phyloP scores from a whole-genome alignment of 2,797 vertebrate species.

The Geotrypetes seraphini region DNA sequence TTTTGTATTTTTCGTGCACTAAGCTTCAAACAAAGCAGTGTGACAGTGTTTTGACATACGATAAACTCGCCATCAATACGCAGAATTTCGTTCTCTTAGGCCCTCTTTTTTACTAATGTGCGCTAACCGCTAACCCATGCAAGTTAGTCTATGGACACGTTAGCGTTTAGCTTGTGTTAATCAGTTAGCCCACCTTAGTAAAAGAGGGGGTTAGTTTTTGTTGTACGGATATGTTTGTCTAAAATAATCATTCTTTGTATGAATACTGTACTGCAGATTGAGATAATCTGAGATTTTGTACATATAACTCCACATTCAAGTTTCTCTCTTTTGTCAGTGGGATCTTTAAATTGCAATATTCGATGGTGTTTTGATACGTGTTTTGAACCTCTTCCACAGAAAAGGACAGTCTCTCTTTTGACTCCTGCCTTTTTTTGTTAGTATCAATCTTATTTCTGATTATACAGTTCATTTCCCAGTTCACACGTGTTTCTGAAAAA shows the following conservation, averaged over 20 bases:
- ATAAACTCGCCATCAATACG: slow-evolving; percentile 11
- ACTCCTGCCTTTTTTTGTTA: not conserved
- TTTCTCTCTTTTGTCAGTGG: slow-evolving; percentile 25
- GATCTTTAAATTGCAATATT: slow-evolving; percentile 19
- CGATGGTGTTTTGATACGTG: slow-evolving; percentile 8
- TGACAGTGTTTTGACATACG: slow-evolving; percentile 20
- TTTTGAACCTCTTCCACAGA: slow-evolving; percentile 19
- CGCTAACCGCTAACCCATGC: too few relatives aligned
- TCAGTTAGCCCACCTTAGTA: too few relatives aligned
- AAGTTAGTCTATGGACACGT: too few relatives aligned
- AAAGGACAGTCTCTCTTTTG: slow-evolving; percentile 10
- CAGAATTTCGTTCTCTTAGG: too few relatives aligned
- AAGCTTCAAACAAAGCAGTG: slow-evolving; percentile 30
- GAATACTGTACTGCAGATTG: slow-evolving; percentile 3
- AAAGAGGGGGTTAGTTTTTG: too few relatives aligned
- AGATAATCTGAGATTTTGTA: slow-evolving; percentile 18
- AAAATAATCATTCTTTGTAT: not conserved
- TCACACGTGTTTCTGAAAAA: too few relatives aligned
- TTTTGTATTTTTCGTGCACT: slow-evolving; percentile 36
- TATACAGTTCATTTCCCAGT: too few relatives aligned
- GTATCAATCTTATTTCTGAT: too few relatives aligned
- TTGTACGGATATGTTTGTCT: too few relatives aligned
- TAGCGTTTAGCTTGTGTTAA: too few relatives aligned
- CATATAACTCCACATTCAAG: slow-evolving; percentile 1
- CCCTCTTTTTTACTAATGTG: too few relatives aligned